Base-by-base conservation (phyloP, 2,888 invertebrate species). In the Aphidius colemani region DNA sequence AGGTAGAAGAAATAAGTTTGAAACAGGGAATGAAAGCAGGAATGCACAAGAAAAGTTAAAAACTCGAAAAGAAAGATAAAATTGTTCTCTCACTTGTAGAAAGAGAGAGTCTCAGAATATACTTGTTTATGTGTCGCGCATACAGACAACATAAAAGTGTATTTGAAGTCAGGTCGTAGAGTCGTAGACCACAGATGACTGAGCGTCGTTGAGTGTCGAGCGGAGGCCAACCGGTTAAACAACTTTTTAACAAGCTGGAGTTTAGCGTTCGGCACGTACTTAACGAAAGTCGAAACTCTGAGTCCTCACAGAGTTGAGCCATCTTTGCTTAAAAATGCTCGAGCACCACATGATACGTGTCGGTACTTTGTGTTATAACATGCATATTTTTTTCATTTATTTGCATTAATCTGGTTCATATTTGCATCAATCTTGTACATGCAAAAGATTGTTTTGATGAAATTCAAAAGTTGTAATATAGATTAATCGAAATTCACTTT, bases 181-280 rank as follows among this genome's bases (percentile, higher is more conserved):
- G 78, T 80, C 80, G 79, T 79, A 79, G 78, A 80, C 80, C 81
- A 80, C 78, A 76, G 76, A 71, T 68, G 64, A 30, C 30, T 67
- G 72, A 58, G 69, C 75, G 77, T 75, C 77, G 30, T 30, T 30
- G 30, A 77, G 73, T 75, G 74, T 69, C 72, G 73, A 74, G 67
- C 64, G 64, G 74, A 79, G 77, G 74, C 76, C 77, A 81, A 81
- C 82, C 81, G 82, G 82, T 81, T 80, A 77, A 71, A 77, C 81
- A 81, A 81, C 81, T 82, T 81, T 81, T 81, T 82, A 82, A 82
- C 81, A 80, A 81, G 81, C 77, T 74, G 75, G 72, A 71, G 69
- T 69, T 69, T 70, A 71, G 65, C 69, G 71, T 30, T 30, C 67
- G 7, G 46, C 62, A 13, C 50, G 41, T 73, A 66, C 68, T 69